Percentiles rank a stretch among this genome's conserved stretches.
Conservation (phyloP, 2,113 vertebrate genomes). For the Piaya cayana region DNA sequence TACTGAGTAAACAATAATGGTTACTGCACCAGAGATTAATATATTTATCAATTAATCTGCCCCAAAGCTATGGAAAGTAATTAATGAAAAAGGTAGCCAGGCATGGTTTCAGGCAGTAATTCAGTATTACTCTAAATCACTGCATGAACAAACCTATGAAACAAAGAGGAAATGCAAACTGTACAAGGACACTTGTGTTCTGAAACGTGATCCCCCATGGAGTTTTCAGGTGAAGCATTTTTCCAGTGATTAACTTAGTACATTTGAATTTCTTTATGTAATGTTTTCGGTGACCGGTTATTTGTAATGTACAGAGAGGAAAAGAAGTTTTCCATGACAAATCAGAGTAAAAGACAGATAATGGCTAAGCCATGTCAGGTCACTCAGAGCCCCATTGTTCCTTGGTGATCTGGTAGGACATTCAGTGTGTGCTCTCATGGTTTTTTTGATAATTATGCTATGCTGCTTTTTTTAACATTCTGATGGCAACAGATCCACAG, state of each 20-base stretch:
- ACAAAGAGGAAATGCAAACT: slow-evolving; percentile 57
- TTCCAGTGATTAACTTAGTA: slow-evolving; percentile 61
- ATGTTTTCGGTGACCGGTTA: slow-evolving; percentile 54
- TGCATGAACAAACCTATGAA: slow-evolving; percentile 52
- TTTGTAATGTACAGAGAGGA: slow-evolving; percentile 20
- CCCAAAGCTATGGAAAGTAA: slow-evolving; percentile 63
- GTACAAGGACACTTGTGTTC: slow-evolving; percentile 57
- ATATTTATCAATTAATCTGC: slow-evolving; percentile 64
- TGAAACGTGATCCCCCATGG: slow-evolving; percentile 37
- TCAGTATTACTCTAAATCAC: slow-evolving; percentile 59
- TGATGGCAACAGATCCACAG: neutral
- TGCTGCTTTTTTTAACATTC: neutral
- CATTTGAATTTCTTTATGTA: slow-evolving; percentile 65
- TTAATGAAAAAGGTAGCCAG: slow-evolving; percentile 63
- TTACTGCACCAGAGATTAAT: slow-evolving; percentile 33
- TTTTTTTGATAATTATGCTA: neutral
- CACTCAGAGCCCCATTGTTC: neutral
- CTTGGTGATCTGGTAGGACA: neutral
- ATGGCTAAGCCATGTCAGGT: neutral
- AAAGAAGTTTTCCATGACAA: slow-evolving; percentile 59
- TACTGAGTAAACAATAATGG: slow-evolving; percentile 22
- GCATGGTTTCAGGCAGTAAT: slow-evolving; percentile 67
- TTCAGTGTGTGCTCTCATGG: neutral
- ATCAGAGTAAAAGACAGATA: slow-evolving; percentile 21
- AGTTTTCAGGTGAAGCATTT: slow-evolving; percentile 58